Conservation (phyloP, 2,797 vertebrate species). For the Propithecus perrieri region DNA sequence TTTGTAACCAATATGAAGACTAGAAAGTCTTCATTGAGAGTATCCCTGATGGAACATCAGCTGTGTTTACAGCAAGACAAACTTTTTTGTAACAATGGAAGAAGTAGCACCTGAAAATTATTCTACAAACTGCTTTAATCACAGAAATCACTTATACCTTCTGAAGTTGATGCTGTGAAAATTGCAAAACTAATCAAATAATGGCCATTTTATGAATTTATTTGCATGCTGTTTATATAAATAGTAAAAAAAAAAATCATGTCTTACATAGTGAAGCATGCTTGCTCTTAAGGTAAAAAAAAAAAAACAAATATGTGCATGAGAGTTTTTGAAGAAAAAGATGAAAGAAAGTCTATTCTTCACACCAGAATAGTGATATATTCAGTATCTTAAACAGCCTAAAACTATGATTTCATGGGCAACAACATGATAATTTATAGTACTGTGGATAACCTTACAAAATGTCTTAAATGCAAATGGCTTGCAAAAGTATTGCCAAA, state of each 20-base stretch:
- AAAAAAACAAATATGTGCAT: not conserved
- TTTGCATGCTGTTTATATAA: not conserved
- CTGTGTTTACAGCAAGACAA: not conserved
- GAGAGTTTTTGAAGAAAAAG: not conserved
- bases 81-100: not conserved
- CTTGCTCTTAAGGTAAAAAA: not conserved
- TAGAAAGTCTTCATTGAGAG: not conserved
- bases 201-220: not conserved
- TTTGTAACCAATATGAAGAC: not conserved
- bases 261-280: not conserved
- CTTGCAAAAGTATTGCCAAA: slow-evolving; percentile 34
- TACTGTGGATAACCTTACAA: slow-evolving; percentile 23
- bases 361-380: not conserved
- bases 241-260: not conserved
- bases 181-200: not conserved
- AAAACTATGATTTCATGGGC: slow-evolving; percentile 48
- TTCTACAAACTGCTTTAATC: not conserved
- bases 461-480: slow-evolving; percentile 51
- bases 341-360: slow-evolving; percentile 19
- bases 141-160: not conserved
- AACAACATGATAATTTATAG: slow-evolving; percentile 47
- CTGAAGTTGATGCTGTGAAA: not conserved
- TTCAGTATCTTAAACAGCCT: not conserved
- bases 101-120: not conserved
- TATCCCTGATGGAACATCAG: not conserved